phyloP scores from a whole-genome alignment of 2,888 invertebrate genomes.

The Zele albiditarsus region DNA sequence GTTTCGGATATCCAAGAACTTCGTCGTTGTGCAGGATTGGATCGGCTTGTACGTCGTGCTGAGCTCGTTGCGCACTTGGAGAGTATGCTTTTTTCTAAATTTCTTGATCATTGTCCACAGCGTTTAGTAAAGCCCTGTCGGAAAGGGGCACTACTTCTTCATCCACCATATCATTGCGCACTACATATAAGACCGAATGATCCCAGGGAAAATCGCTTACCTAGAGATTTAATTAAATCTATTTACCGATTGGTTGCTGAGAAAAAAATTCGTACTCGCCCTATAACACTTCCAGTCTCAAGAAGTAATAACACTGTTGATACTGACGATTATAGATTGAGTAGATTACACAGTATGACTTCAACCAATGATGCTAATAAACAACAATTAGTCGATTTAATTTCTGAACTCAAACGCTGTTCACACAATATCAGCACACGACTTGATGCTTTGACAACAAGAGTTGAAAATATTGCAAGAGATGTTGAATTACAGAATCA shows the following conservation, averaged over 20 bases:
- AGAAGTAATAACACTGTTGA: conserved; percentile 46
- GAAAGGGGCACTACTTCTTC: conserved; percentile 83
- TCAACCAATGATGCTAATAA: conserved; percentile 58
- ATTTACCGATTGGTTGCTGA: conserved; percentile 85
- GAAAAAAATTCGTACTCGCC: conserved; percentile 73
- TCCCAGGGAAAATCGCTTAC: conserved; percentile 84
- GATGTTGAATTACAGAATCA: conserved; percentile 52
- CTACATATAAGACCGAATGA: conserved; percentile 88
- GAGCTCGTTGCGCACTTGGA: conserved; percentile 88
- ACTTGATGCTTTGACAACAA: conserved; percentile 59
- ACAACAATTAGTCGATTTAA: conserved; percentile 62
- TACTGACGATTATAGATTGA: conserved; percentile 52
- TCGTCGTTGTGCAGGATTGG: conserved; percentile 86
- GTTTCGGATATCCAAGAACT: conserved; percentile 90
- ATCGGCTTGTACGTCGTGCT: conserved; percentile 86
- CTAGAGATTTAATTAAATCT: conserved; percentile 83
- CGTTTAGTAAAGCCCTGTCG: conserved; percentile 80
- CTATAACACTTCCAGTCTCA: conserved; percentile 30
- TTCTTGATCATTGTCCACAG: conserved; percentile 80
- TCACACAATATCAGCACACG: conserved; percentile 58
- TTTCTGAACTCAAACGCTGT: conserved; percentile 61
- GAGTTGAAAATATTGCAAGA: conserved; percentile 59
- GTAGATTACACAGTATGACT: conserved; percentile 59
- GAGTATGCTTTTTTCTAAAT: conserved; percentile 85
- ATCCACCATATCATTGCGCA: conserved; percentile 82